Base-by-base conservation (phyloP, 2,888 invertebrate species). In the Biston stratarius region DNA sequence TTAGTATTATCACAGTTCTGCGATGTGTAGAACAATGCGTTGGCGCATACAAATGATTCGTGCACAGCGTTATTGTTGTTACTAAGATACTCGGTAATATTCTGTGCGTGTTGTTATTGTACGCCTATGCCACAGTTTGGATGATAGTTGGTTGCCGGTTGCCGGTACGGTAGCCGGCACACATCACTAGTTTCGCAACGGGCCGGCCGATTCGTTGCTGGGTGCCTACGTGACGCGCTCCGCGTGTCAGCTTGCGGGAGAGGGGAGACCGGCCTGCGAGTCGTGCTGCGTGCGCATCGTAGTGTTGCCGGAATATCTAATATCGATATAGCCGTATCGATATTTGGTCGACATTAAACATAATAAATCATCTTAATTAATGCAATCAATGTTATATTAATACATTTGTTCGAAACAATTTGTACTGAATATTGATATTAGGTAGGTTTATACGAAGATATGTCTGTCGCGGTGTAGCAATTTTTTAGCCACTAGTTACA, bases 161-260 rank as follows among this genome's bases (percentile, higher is more conserved):
- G 24, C 24, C 24, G 24, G 52, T 9, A n/a, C 15, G 52, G 58
- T 44, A 48, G 49, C 61, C 51, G 52, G 63, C 52, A 51, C 49
- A 58, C 55, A 64, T 61, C 61, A 55, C 67, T 61, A 52, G 55
- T 55, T 61, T 61, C 58, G 65, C 62, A 65, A 65, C 42, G 12
- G 14, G 52, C 71, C 58, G 61, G 53, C 51, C 48, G 58, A 59
- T 49, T 53, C 59, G 68, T 70, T 66, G 75, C 77, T 75, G 79
- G 77, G 82, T 89, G 94, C 92, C 92, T 94, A 94, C 94, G 93
- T 94, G 93, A 94, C 93, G 87, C 77, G 80, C 85, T 72, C 89
- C 91, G 88, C 93, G 94, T 93, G 92, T 87, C 83, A 81, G 82
- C 78, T 77, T 71, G 66, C 40, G 63, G 74, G 75, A 81, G 82